These are phyloP conservation scores for Cathartes aura DNA, from an alignment of 2,113 vertebrate genomes.

Conservation along the genomic window DNA sequence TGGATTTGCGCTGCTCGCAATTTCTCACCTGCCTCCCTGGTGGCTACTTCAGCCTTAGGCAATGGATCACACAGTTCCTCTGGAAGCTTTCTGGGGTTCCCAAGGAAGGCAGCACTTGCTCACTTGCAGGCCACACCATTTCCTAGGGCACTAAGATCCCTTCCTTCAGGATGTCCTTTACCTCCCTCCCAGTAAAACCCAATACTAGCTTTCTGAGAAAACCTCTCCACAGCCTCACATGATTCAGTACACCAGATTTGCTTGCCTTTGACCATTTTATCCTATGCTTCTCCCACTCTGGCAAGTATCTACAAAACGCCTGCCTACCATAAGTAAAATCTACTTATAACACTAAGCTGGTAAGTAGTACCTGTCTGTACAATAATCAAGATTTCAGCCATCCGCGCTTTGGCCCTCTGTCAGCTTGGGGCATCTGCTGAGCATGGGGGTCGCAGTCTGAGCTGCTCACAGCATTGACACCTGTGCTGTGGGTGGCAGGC, in stretches of 20 bases:
- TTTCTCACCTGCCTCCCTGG: not conserved
- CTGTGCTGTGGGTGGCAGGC: not conserved
- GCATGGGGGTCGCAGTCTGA: not conserved
- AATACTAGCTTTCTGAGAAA: not conserved
- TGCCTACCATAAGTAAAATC: not conserved
- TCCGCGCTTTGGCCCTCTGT: not conserved
- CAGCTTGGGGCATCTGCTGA: not conserved
- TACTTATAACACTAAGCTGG: not conserved
- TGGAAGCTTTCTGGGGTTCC: not conserved
- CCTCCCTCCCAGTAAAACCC: not conserved
- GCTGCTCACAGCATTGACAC: not conserved
- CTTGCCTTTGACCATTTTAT: not conserved
- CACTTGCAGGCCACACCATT: not conserved
- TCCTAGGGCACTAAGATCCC: not conserved
- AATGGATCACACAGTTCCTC: not conserved
- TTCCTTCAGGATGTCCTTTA: not conserved
- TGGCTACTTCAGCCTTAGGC: not conserved
- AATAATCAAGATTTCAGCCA: not conserved
- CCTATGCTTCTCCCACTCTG: not conserved
- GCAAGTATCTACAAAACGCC: not conserved
- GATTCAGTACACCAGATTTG: not conserved
- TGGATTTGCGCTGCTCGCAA: rapidly evolving
- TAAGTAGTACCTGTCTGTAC: not conserved
- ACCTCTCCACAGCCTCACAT: not conserved
- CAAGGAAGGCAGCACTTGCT: not conserved